Conservation (phyloP, 2,113 vertebrate species). For the Percina caprodes region DNA sequence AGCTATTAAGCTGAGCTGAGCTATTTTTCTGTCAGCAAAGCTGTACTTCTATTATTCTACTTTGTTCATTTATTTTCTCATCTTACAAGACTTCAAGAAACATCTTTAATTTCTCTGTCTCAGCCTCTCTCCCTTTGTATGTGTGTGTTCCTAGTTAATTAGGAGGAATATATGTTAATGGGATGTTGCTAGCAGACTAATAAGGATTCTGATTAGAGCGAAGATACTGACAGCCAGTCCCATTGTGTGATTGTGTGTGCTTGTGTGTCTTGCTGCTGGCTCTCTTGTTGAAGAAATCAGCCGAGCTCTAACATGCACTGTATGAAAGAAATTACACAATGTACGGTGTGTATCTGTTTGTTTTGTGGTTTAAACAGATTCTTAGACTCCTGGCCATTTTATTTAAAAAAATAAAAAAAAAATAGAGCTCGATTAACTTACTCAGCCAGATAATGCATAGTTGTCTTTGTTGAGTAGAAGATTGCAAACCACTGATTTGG, state of each 20-base stretch:
- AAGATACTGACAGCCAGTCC: constrained; percentile 76
- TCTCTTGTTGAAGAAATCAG: constrained; percentile 61
- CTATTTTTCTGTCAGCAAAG: constrained; percentile 5
- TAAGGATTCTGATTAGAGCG: constrained; percentile 86
- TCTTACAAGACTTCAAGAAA: constrained; percentile 65
- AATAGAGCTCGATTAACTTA: background rate
- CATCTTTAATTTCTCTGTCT: constrained; percentile 56
- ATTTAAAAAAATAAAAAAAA: background rate
- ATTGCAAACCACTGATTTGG: constrained; percentile 15
- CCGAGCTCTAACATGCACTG: constrained; percentile 23
- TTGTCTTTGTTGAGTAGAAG: constrained; percentile 1
- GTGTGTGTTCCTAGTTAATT: constrained; percentile 74
- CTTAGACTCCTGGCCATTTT: constrained; percentile 18
- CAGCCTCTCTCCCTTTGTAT: constrained; percentile 27
- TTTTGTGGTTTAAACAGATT: constrained; percentile 23
- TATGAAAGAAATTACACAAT: constrained; percentile 39
- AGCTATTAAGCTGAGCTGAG: constrained; percentile 7
- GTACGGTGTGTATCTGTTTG: constrained; percentile 16
- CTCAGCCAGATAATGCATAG: background rate
- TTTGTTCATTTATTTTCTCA: constrained; percentile 59
- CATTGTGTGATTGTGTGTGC: constrained; percentile 43
- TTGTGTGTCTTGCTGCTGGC: constrained; percentile 39
- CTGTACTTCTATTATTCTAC: constrained; percentile 38
- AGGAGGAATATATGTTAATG: constrained; percentile 85
- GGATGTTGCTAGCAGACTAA: constrained; percentile 80